phyloP scores from a whole-genome alignment of 1,140 invertebrate genomes.

The Stegodyphus dumicola region DNA sequence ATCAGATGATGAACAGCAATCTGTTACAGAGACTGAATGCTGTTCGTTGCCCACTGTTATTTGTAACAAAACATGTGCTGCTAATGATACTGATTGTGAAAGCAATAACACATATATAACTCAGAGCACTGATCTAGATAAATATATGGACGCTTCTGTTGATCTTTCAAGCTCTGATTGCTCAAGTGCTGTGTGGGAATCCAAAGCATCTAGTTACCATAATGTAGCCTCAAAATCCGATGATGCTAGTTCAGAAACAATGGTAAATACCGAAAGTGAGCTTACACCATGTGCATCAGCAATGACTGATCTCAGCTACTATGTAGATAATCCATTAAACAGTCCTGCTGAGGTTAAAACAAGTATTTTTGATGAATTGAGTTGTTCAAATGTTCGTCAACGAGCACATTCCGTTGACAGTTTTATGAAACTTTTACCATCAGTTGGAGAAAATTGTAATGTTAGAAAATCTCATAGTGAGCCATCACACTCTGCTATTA shows the following conservation, averaged over 20 bases:
- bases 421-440: conserved; percentile 35
- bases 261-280: conserved; percentile 53
- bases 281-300: conserved; percentile 43
- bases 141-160: conserved; percentile 43
- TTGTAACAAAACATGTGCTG: neutral
- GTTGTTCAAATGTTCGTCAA: neutral
- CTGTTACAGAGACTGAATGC: conserved; percentile 13
- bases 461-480: conserved; percentile 45
- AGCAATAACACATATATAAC: conserved; percentile 44
- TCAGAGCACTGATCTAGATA: conserved; percentile 51
- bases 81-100: conserved; percentile 47
- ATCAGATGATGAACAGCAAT: conserved; percentile 25
- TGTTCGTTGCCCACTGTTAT: conserved; percentile 36
- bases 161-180: conserved; percentile 41
- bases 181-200: neutral
- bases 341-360: neutral
- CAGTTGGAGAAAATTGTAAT: neutral
- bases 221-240: conserved; percentile 25
- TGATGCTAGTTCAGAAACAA: conserved; percentile 40
- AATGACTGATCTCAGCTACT: conserved; percentile 9
- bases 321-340: neutral
- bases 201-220: conserved; percentile 20
- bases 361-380: neutral
- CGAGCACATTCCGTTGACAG: conserved; percentile 45
- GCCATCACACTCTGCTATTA: conserved; percentile 11